Evolutionary conservation across 1,140 invertebrate species (phyloP), one percentile per base, ranked within the genome.

Genomic region (Apis dorsata): DNA sequence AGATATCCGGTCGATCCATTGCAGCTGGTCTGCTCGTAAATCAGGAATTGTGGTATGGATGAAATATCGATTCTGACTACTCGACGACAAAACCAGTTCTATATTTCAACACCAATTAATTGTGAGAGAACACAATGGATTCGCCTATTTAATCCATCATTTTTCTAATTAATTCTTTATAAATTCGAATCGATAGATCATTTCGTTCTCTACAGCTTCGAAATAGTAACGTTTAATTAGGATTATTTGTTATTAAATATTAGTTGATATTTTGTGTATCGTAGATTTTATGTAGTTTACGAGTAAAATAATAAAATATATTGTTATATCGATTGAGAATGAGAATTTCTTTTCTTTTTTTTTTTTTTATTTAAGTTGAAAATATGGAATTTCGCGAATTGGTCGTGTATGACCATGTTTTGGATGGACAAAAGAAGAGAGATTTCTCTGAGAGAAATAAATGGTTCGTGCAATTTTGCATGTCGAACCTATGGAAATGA

Each of bases 41-140:
- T 83, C 13, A 44, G 12, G 44, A 79, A 79, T 69, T 83, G n/a
- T 59, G 66, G 71, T 76, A 28, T 9, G 60, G 9, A 57, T 28
- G 8, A 51, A 83, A 71, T 72, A 83, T 83, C 68, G 80, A 82
- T 77, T 70, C 24, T 59, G 74, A 62, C 24, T 24, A 82, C 21
- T 69, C 60, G n/a, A 3, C 49, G n/a, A 66, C 44, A 77, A 76
- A 21, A 44, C 9, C 57, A 8, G 34, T 44, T 28, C 21, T 24
- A 24, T 59, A 66, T 79, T 79, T 79, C 28, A 68, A 5, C 51
- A 11, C 59, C 34, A 7, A 19, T 83, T 71, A 83, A 83, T 79
- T 79, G 17, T 24, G 34, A 15, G 17, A 51, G 57, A 72, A 72
- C 57, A 63, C 59, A 24, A 63, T 70, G 24, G 49, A 19, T 8